Base-by-base conservation (phyloP, 2,113 vertebrate genomes). In the Actenoides lindsayi region DNA sequence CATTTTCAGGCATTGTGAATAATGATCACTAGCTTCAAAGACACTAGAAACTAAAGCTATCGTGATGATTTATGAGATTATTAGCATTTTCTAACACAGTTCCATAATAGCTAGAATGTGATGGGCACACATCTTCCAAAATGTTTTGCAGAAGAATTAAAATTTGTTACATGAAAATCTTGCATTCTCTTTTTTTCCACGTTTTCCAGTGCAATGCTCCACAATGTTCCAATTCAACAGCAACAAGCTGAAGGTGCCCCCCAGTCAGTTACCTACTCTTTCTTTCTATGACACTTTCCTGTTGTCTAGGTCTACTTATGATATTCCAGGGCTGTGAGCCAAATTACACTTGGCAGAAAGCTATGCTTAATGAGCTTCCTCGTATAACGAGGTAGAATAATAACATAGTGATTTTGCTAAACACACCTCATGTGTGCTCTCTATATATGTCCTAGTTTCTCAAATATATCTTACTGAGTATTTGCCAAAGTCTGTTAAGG, bases 271-370 rank as follows among this genome's bases (percentile, higher is more conserved):
- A 83, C 75, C 85, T 76, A 13, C 19, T 67, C 25, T 84, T 93
- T 83, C 25, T 37, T 91, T 93, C 83, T 91, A 11, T 0, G 4
- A 48, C 59, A 35, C 9, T 94, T 95, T 95, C 63, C 42, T 90
- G 16, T 81, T 90, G 56, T 59, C 57, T 78, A 68, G 28, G 41
- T 89, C 86, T 96, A 44, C 81, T 28, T 78, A 88, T 35, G 37
- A 84, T 88, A 92, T 87, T 79, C 64, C 67, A 94, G 20, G 46
- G 21, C 50, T 75, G 23, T 57, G 68, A 82, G 51, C 57, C 93
- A 96, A 76, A 89, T 87, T 78, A 93, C 33, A 76, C 65, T 89
- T 94, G 54, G 46, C 74, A 91, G 63, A 70, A 60, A 68, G 25
- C 12, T 94, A 35, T 88, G 16, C 51, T 84, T 51, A 85, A 5